These are phyloP conservation scores for Grantiella picta DNA, from an alignment of 2,113 vertebrate genomes.

Conservation along the genomic window DNA sequence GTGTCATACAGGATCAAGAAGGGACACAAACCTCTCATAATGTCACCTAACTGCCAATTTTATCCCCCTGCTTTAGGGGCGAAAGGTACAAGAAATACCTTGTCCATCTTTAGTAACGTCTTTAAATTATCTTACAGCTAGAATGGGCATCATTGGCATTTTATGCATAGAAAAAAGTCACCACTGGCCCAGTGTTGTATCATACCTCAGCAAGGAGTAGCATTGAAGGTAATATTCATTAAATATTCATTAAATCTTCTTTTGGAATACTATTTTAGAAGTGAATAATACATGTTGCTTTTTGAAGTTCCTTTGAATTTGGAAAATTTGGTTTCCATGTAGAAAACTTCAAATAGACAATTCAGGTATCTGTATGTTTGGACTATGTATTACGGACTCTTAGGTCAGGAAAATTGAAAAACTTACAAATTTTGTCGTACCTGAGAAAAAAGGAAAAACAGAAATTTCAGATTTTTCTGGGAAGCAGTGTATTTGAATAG, in stretches of 20 bases:
- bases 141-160: background rate
- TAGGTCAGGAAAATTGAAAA: background rate
- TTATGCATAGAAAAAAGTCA: background rate
- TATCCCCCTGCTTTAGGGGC: background rate
- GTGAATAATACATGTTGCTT: background rate
- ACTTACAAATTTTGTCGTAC: background rate
- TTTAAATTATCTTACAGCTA: background rate
- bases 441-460: background rate
- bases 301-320: background rate
- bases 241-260: background rate
- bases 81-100: background rate
- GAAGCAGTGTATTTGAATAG: background rate
- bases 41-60: background rate
- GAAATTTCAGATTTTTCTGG: background rate
- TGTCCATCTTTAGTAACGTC: background rate
- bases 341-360: background rate
- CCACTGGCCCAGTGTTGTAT: background rate
- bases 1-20: background rate
- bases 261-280: background rate
- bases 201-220: background rate
- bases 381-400: background rate
- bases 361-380: background rate
- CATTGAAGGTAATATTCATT: background rate
- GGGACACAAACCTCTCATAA: background rate
- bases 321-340: background rate